Base-by-base conservation (phyloP, 2,797 vertebrate genomes). In the Poliocrania exsul region DNA sequence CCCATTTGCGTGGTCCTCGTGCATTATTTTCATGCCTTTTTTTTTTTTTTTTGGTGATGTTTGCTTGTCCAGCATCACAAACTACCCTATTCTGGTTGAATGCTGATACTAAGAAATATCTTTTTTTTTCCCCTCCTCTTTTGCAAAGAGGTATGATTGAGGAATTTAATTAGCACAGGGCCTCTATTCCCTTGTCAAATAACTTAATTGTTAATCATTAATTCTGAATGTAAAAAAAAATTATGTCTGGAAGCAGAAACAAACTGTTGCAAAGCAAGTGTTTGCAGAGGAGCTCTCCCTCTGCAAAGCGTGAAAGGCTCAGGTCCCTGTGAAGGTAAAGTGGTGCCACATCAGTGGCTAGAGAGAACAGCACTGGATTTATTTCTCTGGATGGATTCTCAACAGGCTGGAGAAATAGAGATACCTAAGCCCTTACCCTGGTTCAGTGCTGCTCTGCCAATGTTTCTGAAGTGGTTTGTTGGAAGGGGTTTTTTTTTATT, bases 141-240 rank as follows among this genome's bases (percentile, higher is more conserved):
- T 70, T 61, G 46, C 10, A 3, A 83, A 74, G 57, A 69, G 17
- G 29, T 90, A 28, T 81, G 64, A 79, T 7, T 66, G 69, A 93
- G 64, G 77, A 90, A 94, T 93, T 96, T 88, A 95, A 93, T 95
- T 94, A 96, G 35, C 91, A 60, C 14, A 8, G 40, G 40, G n/a
- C 80, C 13, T 86, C 73, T 80, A 50, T 90, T 91, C 77, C 66
- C 82, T 33, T 86, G 77, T 95, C 87, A 93, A 94, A 92, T 90
- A 77, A 81, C 70, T 75, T 92, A 90, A 93, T 90, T 86, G 91
- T 88, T 96, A 94, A 92, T 94, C 77, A 90, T 96, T 91, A 92
- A 88, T 92, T 93, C 80, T 77, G 91, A 86, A 60, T n/a, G 60
- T 33, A 62, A 81, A 65, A 84, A 35, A 64, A 85, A 53, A 51